Conservation (phyloP, 2,113 vertebrate genomes). For the Halcyon senegalensis region DNA sequence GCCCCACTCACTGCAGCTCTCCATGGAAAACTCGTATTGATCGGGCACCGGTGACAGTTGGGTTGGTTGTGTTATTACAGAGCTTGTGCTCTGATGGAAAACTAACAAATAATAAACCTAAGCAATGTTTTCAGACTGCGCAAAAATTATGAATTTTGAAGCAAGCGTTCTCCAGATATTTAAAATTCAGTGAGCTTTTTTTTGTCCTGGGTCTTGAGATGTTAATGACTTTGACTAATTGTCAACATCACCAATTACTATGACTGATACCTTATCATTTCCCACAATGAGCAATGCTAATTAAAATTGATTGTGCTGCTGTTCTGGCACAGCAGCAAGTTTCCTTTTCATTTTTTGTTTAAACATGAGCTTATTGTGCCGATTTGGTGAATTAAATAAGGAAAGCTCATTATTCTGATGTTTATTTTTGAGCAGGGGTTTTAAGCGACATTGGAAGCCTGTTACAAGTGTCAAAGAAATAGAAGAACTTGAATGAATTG, state of each 20-base stretch:
- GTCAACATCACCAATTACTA: conserved; percentile 82
- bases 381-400: conserved; percentile 74
- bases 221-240: conserved; percentile 85
- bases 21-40: not conserved
- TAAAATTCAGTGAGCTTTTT: conserved; percentile 68
- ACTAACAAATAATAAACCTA: not conserved
- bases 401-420: conserved; percentile 65
- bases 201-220: conserved; percentile 76
- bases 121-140: not conserved
- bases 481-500: conserved; percentile 33
- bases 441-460: conserved; percentile 53
- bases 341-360: conserved; percentile 71
- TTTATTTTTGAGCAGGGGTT: conserved; percentile 69
- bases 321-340: conserved; percentile 71
- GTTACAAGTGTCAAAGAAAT: conserved; percentile 59
- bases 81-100: not conserved
- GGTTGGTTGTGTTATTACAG: not conserved
- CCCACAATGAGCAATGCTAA: conserved; percentile 84
- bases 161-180: conserved; percentile 28
- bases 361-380: conserved; percentile 75
- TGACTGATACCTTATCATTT: conserved; percentile 88
- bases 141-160: conserved; percentile 30
- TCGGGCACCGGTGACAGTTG: accelerated
- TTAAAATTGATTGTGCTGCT: conserved; percentile 81
- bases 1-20: not conserved